Evolutionary conservation across 2,888 invertebrate genomes (phyloP), one percentile per base, ranked within the genome.

Genomic region (Erannis defoliaria): DNA sequence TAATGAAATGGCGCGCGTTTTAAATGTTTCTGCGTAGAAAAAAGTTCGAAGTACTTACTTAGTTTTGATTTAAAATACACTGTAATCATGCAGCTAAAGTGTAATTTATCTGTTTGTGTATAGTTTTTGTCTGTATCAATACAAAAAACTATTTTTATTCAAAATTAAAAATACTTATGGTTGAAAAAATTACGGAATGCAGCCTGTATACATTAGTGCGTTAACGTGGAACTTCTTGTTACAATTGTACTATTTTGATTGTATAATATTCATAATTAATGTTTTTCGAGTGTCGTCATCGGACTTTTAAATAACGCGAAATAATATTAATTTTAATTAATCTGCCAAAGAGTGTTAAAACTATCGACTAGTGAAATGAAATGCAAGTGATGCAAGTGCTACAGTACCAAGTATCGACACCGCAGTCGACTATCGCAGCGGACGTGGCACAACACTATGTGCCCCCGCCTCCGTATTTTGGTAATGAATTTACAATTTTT

Each of bases 341-440:
- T 26, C 9, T 8, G 1, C 2, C 4, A 9, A 23, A 16, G 6
- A 14, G n/a, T 18, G 12, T 14, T 43, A 48, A 54, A 45, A 48
- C 21, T 26, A 54, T 48, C 48, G 29, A 53, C 43, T 42, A 14
- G 18, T 26, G 54, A 19, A 14, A 35, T 55, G 55, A 77, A 72
- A 94, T 95, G 94, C 94, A 94, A 86, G 93, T 95, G 71, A 95
- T 95, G 95, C 95, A 95, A 91, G 94, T 95, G 68, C 90, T 95
- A 58, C 95, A 95, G 74, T 95, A 95, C 80, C 94, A 95, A 81
- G 94, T 95, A 73, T 89, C 93, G 68, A 84, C 91, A 59, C 89
- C 89, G 0, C 94, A 94, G 72, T 90, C 93, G 71, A 89, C 87
- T 35, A 84, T 93, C 56, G 88, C 93, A 29, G 86, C 87, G 16